Conservation (phyloP, 92 coral and sea anemone genomes). For the Galaxea fascicularis region DNA sequence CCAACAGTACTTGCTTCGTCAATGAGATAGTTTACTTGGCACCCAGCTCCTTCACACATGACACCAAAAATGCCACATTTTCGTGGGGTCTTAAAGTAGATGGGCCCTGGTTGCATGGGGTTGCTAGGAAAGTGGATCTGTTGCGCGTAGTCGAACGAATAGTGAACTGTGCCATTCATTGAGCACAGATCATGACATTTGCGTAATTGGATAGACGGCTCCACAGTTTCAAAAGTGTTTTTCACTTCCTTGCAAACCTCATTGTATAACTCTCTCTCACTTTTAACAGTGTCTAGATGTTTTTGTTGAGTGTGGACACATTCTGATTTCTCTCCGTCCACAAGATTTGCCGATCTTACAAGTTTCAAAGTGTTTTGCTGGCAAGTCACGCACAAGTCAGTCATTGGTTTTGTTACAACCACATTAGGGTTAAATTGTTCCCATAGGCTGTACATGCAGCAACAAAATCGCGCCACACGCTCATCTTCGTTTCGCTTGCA, state of each 20-base stretch:
- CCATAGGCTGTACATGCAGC: conserved; percentile 38
- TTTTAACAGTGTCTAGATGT: conserved; percentile 19
- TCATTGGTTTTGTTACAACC: neutral
- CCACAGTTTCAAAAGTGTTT: too few species aligned
- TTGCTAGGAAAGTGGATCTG: conserved; percentile 42
- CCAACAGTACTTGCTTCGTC: conserved; percentile 55
- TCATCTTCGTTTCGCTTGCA: conserved; percentile 59
- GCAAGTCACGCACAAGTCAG: neutral
- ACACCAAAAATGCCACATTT: neutral
- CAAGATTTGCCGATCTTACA: conserved; percentile 17
- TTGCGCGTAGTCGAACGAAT: conserved; percentile 21
- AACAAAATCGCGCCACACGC: too few species aligned
- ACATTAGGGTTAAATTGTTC: neutral
- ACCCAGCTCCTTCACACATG: neutral
- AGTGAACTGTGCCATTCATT: conserved; percentile 26
- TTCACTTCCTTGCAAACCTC: conserved; percentile 1
- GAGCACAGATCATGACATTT: conserved; percentile 11
- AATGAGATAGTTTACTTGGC: conserved; percentile 5
- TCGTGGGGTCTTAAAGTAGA: conserved; percentile 10
- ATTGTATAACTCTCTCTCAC: conserved; percentile 34
- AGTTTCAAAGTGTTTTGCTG: conserved; percentile 33
- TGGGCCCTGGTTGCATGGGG: conserved; percentile 48
- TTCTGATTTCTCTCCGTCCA: neutral
- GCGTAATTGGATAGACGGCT: too few species aligned
- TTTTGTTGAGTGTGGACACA: conserved; percentile 1